These are phyloP conservation scores for Glaucidium brasilianum DNA, from an alignment of 2,113 vertebrate genomes.

Conservation along the genomic window DNA sequence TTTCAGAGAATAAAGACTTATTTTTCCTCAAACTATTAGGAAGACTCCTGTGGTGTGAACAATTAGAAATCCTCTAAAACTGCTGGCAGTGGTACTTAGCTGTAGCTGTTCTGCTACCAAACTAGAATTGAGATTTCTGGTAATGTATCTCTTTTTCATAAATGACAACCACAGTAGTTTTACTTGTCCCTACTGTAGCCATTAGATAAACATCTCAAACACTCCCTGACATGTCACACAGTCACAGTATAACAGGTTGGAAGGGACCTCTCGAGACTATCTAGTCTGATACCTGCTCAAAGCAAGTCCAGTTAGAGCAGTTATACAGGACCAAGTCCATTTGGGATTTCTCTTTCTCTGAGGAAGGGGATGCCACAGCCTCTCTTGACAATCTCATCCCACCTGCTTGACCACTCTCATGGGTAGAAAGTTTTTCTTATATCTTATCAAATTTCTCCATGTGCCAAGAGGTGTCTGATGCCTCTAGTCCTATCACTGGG, in stretches of 20 bases:
- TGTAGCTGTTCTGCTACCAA: background rate
- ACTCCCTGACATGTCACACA: background rate
- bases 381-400: background rate
- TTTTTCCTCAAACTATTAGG: background rate
- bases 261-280: background rate
- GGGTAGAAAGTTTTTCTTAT: background rate
- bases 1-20: background rate
- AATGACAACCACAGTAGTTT: background rate
- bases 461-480: accelerated
- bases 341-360: background rate
- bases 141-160: background rate
- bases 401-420: background rate
- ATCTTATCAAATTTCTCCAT: background rate
- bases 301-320: background rate
- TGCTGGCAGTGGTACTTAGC: background rate
- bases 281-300: background rate
- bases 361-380: background rate
- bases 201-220: background rate
- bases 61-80: background rate
- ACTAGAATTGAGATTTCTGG: background rate
- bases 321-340: too few relatives aligned
- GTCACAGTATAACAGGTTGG: background rate
- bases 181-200: background rate
- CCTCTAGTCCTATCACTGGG: background rate
- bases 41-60: background rate